Evolutionary conservation across 2,113 vertebrate genomes (phyloP).

Genomic region (Phodopus roborovskii): DNA sequence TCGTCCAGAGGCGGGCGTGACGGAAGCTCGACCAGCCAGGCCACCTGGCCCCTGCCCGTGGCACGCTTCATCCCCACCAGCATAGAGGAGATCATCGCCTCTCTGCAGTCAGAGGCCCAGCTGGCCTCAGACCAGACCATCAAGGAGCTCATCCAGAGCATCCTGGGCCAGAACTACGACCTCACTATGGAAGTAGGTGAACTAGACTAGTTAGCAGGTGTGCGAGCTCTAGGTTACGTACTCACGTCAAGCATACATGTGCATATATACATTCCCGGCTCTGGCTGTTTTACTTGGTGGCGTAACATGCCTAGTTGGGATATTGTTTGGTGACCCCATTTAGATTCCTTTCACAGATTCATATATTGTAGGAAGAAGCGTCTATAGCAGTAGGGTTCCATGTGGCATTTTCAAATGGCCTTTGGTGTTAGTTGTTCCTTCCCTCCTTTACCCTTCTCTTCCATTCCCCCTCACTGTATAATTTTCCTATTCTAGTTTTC

Average conservation of each 20-base stretch:
- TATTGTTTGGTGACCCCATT: background rate
- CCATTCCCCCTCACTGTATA: background rate
- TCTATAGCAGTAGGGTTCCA: background rate
- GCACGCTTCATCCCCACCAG: slow-evolving; percentile 74
- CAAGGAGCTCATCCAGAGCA: slow-evolving; percentile 85
- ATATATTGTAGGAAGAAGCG: too few species aligned
- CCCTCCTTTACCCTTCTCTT: background rate
- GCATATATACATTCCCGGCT: too few species aligned
- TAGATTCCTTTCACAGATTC: background rate
- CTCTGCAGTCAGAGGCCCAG: slow-evolving; percentile 82
- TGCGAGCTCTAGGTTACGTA: background rate
- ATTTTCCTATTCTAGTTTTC: background rate
- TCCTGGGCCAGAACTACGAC: slow-evolving; percentile 86
- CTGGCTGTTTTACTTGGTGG: background rate
- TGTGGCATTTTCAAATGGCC: background rate
- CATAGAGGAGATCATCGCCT: slow-evolving; percentile 87
- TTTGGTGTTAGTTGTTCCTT: background rate
- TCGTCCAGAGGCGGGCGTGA: slow-evolving; percentile 37
- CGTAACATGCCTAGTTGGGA: background rate
- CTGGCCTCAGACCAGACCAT: slow-evolving; percentile 83
- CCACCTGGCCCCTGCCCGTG: slow-evolving; percentile 13
- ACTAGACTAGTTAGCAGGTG: slow-evolving; percentile 72
- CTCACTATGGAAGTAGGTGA: slow-evolving; percentile 85
- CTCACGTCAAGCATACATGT: too few species aligned
- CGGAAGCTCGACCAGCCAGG: slow-evolving; percentile 60